Evolutionary conservation across 2,113 vertebrate genomes (phyloP).

Genomic region (Mus pahari): DNA sequence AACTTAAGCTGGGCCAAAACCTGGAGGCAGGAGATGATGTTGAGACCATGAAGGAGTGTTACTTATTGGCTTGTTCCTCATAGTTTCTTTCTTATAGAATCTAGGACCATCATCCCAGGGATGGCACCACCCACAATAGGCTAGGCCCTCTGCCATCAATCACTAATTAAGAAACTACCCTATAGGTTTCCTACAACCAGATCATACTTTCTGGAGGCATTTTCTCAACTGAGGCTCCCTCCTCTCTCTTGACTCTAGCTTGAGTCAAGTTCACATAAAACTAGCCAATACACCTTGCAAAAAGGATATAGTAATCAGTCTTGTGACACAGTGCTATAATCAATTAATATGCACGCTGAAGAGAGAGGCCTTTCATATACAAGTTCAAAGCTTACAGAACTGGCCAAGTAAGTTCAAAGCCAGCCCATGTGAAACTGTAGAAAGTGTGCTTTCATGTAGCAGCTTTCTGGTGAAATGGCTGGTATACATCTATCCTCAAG

Average conservation of each 20-base stretch:
- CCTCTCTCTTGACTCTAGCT: neutral
- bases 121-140: neutral
- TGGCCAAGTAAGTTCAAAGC: neutral
- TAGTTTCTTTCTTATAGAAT: neutral
- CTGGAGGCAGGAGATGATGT: neutral
- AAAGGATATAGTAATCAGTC: no score
- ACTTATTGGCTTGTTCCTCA: neutral
- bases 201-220: no score
- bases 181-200: no score
- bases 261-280: neutral
- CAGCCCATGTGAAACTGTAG: neutral
- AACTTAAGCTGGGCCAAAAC: neutral
- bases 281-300: neutral
- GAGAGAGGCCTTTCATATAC: neutral
- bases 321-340: neutral
- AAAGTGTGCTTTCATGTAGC: neutral
- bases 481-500: neutral
- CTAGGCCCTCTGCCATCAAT: neutral
- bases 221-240: no score
- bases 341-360: no score
- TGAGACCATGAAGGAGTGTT: neutral
- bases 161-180: no score
- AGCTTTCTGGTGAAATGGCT: neutral
- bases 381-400: neutral
- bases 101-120: neutral